Evolutionary conservation across 2,797 vertebrate species (phyloP), one percentile per base, ranked within the genome.

Genomic region (Bradypodion pumilum): DNA sequence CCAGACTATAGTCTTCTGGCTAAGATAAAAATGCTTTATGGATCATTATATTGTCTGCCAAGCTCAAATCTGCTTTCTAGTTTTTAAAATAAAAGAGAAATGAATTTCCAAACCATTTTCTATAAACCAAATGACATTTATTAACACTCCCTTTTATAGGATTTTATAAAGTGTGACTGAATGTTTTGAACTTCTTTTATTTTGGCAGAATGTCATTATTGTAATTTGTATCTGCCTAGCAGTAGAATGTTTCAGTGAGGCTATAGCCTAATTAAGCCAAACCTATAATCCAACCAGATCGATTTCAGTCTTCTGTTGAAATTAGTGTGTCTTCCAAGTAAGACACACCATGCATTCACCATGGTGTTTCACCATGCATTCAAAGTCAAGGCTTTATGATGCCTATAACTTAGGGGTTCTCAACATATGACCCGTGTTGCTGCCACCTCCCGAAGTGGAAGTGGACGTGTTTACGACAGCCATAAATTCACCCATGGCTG

Each of bases 1-100:
- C 21, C n/a, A 74, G 49, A 63, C 80, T 62, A 59, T 74, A 46
- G 59, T 63, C 3, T 29, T 75, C 25, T 19, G 16, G n/a, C 7
- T 49, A 29, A 37, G 42, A 46, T 7, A 75, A 82, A 74, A 56
- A 44, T 42, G 46, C 7, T 44, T 62, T 40, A 8, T 40, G 12
- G 65, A 66, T 9, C n/a, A 66, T 37, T 69, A 46, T 35, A n/a
- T 74, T n/a, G n/a, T 81, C 29, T 83, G 5, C n/a, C 37, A 72
- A 16, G 8, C 16, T 72, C n/a, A 75, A 23, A 76, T 40, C 73
- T 42, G 16, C 1, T 35, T 1, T 66, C 62, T 56, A 21, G 25
- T 40, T 29, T 83, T 74, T 79, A 52, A 82, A 74, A 74, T 25
- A 83, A 83, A 59, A 25, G 27, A 77, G 70, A 74, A 69, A 42